phyloP scores from a whole-genome alignment of 1,140 invertebrate species.

The Delia radicum region DNA sequence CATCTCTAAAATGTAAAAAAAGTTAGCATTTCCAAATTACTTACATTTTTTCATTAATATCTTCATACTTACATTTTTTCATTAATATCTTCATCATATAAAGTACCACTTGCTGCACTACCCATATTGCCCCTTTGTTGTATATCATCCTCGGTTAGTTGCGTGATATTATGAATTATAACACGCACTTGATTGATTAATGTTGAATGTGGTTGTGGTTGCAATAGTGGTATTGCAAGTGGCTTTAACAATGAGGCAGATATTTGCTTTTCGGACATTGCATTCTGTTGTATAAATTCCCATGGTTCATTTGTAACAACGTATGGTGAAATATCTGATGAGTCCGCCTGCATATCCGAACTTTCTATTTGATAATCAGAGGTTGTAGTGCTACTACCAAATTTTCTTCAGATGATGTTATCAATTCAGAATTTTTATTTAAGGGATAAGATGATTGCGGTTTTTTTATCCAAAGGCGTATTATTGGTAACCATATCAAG shows the following conservation, averaged over 20 bases:
- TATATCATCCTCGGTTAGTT: slow-evolving; percentile 49
- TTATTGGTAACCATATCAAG: slow-evolving; percentile 41
- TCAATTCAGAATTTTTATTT: slow-evolving; percentile 40
- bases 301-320: slow-evolving; percentile 46
- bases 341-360: slow-evolving; percentile 29
- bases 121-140: slow-evolving; percentile 36
- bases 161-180: slow-evolving; percentile 58
- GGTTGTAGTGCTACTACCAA: neutral
- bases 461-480: slow-evolving; percentile 30
- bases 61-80: slow-evolving; percentile 47
- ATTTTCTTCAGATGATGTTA: slow-evolving; percentile 34
- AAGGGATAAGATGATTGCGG: slow-evolving; percentile 30
- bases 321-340: slow-evolving; percentile 25
- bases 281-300: slow-evolving; percentile 47
- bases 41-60: neutral
- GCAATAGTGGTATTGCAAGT: neutral
- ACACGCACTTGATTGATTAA: slow-evolving; percentile 48
- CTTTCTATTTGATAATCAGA: neutral
- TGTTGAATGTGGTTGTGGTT: slow-evolving; percentile 21
- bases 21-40: no score
- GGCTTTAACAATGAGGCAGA: neutral
- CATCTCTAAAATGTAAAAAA: slow-evolving; percentile 34
- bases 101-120: neutral
- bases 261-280: neutral
- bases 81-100: slow-evolving; percentile 48